Base-by-base conservation (phyloP, 2,113 vertebrate genomes). In the Bostrychus sinensis region DNA sequence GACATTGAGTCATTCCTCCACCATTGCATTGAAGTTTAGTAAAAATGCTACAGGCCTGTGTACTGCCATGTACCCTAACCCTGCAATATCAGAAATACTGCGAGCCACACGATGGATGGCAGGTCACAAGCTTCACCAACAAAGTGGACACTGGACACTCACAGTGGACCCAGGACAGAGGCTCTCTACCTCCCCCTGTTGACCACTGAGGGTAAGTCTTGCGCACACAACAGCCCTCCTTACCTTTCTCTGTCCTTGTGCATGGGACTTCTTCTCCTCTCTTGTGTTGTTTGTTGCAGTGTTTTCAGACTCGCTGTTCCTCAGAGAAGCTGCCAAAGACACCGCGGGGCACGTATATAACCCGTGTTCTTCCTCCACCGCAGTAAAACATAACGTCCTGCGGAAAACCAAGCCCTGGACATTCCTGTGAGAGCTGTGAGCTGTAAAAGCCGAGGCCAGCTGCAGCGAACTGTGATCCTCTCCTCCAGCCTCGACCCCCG, bases 141-240 rank as follows among this genome's bases (percentile, higher is more conserved):
- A 14, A 22, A 25, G 20, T 6, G 20, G 19, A 4, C 5, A 28
- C 13, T 13, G 10, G n/a, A n/a, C n/a, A n/a, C n/a, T n/a, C 30
- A 32, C 1, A 32, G 28, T 30, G 28, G 28, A 7, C 3, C 7
- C 7, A 30, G 28, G 5, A 7, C 8, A 2, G 30, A n/a, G 4
- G 25, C 48, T 51, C 48, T 51, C 48, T 51, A 28, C 48, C 25
- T 8, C 48, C 48, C 23, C 25, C 48, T 51, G 48, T 51, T 14
- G 48, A 30, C 48, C 25, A 7, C 48, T 28, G 23, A 14, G 23
- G 23, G 8, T 16, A 1, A 14, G 14, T 8, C 23, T 50, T 50
- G 14, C 26, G 13, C 46, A 50, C 5, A 28, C 16, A 50, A 11
- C 3, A 3, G 3, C 12, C 12, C 1, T 12, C 26, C 25, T 51